Conservation (phyloP, 2,797 vertebrate genomes). For the Leptoclinus maculatus region DNA sequence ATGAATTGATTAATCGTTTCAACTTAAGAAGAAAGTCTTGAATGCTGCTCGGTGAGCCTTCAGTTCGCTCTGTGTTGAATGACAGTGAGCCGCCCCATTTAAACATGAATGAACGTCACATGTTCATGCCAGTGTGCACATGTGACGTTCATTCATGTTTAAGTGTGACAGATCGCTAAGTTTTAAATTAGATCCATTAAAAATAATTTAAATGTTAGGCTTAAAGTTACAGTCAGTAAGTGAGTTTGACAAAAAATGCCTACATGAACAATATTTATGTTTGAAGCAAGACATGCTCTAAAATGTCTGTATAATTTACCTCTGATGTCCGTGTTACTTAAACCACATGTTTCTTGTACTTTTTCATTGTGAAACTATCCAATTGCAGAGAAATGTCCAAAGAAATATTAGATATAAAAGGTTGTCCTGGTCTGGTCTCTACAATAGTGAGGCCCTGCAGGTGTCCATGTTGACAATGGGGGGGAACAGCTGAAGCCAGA, state of each 20-base stretch:
- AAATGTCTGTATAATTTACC: neutral
- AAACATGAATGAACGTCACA: slow-evolving; percentile 20
- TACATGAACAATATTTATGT: neutral
- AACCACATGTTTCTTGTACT: neutral
- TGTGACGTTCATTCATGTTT: neutral
- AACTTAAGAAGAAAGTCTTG: neutral
- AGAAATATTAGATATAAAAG: neutral
- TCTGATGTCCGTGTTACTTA: neutral
- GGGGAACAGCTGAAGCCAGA: slow-evolving; percentile 15
- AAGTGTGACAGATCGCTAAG: neutral
- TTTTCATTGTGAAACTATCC: neutral
- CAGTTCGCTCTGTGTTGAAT: neutral
- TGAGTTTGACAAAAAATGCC: neutral
- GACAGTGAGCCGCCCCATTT: slow-evolving; percentile 13
- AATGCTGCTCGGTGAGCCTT: neutral
- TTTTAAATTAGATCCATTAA: neutral
- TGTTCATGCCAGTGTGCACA: slow-evolving; percentile 16
- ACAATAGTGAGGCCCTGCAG: slow-evolving; percentile 9
- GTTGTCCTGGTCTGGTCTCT: neutral
- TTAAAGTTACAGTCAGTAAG: neutral
- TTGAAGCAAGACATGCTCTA: neutral
- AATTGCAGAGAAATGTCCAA: neutral
- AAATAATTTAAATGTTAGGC: neutral
- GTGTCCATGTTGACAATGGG: slow-evolving; percentile 10
- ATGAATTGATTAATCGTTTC: neutral